Conservation (phyloP, 2,113 vertebrate species). For the Elachura formosa region DNA sequence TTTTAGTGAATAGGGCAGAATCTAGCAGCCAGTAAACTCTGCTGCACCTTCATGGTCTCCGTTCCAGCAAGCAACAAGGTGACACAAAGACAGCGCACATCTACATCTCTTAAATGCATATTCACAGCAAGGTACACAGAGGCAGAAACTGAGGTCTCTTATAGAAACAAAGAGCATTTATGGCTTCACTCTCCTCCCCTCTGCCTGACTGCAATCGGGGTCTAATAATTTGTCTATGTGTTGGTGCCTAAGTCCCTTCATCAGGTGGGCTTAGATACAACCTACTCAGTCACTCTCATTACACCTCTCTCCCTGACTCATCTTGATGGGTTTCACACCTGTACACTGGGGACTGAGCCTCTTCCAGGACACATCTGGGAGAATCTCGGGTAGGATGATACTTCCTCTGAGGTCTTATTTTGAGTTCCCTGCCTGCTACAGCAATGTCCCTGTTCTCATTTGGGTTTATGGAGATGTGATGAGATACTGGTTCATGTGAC, state of each 20-base stretch:
- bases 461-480: neutral
- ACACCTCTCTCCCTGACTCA: neutral
- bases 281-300: neutral
- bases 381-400: neutral
- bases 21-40: neutral
- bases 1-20: neutral
- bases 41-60: neutral
- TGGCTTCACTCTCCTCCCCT: neutral
- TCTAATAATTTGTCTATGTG: neutral
- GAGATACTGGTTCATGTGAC: neutral
- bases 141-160: neutral
- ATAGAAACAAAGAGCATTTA: neutral
- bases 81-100: fast-evolving
- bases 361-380: neutral
- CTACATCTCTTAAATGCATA: too few species aligned
- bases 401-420: neutral
- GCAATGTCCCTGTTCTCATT: neutral
- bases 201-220: neutral
- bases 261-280: neutral
- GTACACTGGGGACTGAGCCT: neutral
- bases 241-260: neutral
- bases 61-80: fast-evolving
- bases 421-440: neutral
- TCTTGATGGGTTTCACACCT: neutral
- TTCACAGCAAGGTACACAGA: neutral